Percentiles rank a stretch among this genome's conserved stretches.
phyloP scores from a whole-genome alignment of 2,888 invertebrate species.

The Melitaea athalia region DNA sequence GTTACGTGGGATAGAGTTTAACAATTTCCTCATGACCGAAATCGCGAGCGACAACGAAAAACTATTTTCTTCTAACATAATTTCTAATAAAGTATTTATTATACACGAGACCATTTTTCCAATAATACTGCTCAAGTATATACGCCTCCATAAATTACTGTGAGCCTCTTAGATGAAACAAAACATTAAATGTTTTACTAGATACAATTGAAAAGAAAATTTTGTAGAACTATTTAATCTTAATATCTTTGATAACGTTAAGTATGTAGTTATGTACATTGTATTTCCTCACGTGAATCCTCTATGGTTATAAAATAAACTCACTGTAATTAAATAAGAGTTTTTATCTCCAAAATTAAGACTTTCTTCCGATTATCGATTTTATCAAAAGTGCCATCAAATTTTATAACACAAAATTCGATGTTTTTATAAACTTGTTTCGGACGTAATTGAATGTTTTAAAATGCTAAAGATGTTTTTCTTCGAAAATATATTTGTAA shows the following conservation, averaged over 20 bases:
- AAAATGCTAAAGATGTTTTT: neutral
- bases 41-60: no score
- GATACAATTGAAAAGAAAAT: constrained; percentile 40
- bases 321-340: no score
- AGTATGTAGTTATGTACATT: constrained; percentile 37
- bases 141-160: constrained; percentile 26
- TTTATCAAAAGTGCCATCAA: no score
- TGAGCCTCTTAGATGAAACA: constrained; percentile 34
- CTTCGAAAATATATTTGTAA: neutral
- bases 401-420: neutral
- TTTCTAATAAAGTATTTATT: constrained; percentile 14
- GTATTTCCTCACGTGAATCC: constrained; percentile 39
- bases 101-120: constrained; percentile 8
- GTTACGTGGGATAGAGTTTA: no score
- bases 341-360: neutral
- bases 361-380: neutral
- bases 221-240: constrained; percentile 42
- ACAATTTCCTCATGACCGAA: no score
- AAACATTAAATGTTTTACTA: constrained; percentile 34
- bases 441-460: neutral
- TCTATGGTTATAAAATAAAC: constrained; percentile 1
- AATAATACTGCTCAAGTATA: constrained; percentile 13
- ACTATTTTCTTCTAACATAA: constrained; percentile 8
- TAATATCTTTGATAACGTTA: constrained; percentile 44
- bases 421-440: neutral